These are phyloP conservation scores for Emys orbicularis DNA, from an alignment of 2,797 vertebrate species.

Conservation along the genomic window DNA sequence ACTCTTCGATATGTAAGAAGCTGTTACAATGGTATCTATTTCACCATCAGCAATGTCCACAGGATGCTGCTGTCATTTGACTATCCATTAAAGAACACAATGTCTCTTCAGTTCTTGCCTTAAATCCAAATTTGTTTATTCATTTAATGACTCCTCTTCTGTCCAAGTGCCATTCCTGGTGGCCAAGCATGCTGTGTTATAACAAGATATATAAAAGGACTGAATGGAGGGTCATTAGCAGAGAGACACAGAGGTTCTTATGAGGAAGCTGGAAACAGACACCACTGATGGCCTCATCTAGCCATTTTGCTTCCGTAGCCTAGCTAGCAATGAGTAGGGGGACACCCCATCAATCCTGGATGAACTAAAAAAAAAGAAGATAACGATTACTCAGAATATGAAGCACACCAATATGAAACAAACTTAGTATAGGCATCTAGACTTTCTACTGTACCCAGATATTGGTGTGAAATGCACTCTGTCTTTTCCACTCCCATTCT, in stretches of 20 bases:
- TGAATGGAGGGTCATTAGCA: neutral
- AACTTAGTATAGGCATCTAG: neutral
- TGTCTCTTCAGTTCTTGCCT: neutral
- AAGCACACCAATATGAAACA: neutral
- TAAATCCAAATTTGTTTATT: neutral
- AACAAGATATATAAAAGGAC: fast-evolving
- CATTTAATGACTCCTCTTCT: no score
- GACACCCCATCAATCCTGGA: neutral
- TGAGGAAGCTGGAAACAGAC: neutral
- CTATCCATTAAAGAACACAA: fast-evolving
- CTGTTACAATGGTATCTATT: neutral
- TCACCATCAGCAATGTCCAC: fast-evolving
- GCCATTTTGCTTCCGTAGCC: constrained; percentile 57
- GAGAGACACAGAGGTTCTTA: neutral
- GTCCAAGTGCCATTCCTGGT: neutral
- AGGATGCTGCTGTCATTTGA: neutral
- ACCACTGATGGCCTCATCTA: fast-evolving
- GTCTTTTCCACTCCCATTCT: neutral
- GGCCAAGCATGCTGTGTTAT: neutral
- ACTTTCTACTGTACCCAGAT: neutral
- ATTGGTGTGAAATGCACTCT: neutral
- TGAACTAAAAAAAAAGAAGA: neutral
- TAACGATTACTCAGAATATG: neutral
- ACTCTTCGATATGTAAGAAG: neutral
- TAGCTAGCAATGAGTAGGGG: constrained; percentile 69